A percentile compares a stretch with the other conserved stretches of the same genome.
These are phyloP conservation scores for Torymus auratus DNA, from an alignment of 2,888 invertebrate genomes.

Conservation along the genomic window DNA sequence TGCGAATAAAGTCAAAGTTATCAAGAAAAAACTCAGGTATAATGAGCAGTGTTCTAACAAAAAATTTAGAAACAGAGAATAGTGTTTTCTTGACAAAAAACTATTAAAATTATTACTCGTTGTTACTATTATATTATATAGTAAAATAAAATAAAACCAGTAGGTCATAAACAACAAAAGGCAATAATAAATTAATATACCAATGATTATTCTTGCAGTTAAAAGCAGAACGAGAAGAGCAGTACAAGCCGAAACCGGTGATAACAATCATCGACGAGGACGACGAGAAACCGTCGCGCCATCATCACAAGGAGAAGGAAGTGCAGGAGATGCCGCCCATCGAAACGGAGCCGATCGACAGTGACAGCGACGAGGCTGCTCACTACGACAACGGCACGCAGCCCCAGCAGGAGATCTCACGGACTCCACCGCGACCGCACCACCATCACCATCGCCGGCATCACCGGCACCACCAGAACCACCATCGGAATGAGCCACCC, in stretches of 20 bases:
- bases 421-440: constrained; percentile 73
- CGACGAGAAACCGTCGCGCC: constrained; percentile 71
- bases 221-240: constrained; percentile 87
- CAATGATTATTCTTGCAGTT: constrained; percentile 75
- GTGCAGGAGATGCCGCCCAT: constrained; percentile 79
- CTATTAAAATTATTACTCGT: no score
- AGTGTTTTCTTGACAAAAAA: no score
- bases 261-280: constrained; percentile 79
- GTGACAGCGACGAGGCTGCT: constrained; percentile 78
- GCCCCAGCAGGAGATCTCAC: constrained; percentile 68
- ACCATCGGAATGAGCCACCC: constrained; percentile 59
- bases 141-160: no score
- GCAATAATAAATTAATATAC: background rate
- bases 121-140: no score
- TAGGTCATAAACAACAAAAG: background rate
- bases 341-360: constrained; percentile 87
- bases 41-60: no score
- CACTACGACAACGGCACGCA: constrained; percentile 71
- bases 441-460: constrained; percentile 75
- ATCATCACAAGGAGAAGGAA: constrained; percentile 72
- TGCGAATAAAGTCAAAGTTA: no score
- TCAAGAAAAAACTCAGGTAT: no score
- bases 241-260: constrained; percentile 89
- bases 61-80: no score
- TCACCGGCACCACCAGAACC: constrained; percentile 73